phyloP scores from a whole-genome alignment of 2,113 vertebrate species.

The Sturnus vulgaris region DNA sequence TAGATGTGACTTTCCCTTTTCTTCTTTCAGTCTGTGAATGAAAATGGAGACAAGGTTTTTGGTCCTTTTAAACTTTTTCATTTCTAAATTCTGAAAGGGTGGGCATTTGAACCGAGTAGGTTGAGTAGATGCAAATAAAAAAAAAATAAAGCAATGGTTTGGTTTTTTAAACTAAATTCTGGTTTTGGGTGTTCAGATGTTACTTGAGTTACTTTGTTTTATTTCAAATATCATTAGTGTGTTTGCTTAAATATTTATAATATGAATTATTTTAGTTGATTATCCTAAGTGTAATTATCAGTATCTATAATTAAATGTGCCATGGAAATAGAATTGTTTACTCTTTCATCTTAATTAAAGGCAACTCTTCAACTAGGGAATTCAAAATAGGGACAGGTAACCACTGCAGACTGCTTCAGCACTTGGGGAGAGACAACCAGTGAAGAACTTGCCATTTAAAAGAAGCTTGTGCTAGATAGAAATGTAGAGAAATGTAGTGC shows the following conservation, averaged over 20 bases:
- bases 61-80: not conserved
- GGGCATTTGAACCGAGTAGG: not conserved
- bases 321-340: constrained; percentile 41
- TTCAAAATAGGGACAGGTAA: constrained; percentile 28
- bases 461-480: not conserved
- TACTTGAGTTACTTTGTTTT: not conserved
- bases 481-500: not conserved
- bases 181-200: not conserved
- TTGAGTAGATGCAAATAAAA: not conserved
- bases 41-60: not conserved
- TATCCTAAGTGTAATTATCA: constrained; percentile 25
- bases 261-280: constrained; percentile 39
- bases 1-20: not conserved
- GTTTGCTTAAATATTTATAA: constrained; percentile 33
- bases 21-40: not conserved
- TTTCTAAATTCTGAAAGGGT: not conserved
- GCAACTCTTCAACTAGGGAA: constrained; percentile 30
- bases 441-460: not conserved
- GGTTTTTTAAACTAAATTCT: not conserved
- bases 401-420: not conserved
- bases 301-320: constrained; percentile 50
- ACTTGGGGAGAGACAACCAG: not conserved
- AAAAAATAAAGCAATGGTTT: not conserved
- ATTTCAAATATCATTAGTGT: not conserved
- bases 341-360: constrained; percentile 54